Conservation (phyloP, 2,797 vertebrate genomes). For the Trichosurus vulpecula region DNA sequence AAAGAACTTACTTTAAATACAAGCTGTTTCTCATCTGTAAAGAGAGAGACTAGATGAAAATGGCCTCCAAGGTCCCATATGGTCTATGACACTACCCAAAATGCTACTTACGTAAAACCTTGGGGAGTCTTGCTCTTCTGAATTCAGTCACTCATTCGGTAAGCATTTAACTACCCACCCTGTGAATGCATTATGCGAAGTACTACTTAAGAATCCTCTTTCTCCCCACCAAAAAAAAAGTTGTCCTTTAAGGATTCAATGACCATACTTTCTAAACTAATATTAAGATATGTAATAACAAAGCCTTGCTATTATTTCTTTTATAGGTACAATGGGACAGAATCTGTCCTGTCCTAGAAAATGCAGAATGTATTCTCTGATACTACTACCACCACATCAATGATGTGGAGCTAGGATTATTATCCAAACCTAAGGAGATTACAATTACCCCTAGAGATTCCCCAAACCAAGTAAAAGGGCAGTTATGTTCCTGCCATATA, state of each 20-base stretch:
- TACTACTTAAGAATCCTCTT: neutral
- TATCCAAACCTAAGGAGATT: neutral
- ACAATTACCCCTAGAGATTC: neutral
- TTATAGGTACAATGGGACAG: neutral
- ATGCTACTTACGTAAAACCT: neutral
- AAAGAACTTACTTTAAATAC: too few relatives aligned
- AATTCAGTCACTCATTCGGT: neutral
- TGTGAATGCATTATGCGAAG: neutral
- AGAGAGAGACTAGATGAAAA: too few relatives aligned
- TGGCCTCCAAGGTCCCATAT: neutral
- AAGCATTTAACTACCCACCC: neutral
- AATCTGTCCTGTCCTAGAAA: neutral
- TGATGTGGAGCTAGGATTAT: neutral
- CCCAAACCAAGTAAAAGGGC: neutral
- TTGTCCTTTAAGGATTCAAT: neutral
- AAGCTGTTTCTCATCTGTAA: too few relatives aligned
- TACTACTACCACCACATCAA: neutral
- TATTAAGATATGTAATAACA: neutral
- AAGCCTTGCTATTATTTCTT: neutral
- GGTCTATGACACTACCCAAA: neutral
- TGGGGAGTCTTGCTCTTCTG: neutral
- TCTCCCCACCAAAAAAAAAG: neutral
- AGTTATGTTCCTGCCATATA: neutral
- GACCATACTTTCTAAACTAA: neutral
- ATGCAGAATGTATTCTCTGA: neutral